These are phyloP conservation scores for Cyclopterus lumpus DNA, from an alignment of 2,797 vertebrate species.

Conservation along the genomic window DNA sequence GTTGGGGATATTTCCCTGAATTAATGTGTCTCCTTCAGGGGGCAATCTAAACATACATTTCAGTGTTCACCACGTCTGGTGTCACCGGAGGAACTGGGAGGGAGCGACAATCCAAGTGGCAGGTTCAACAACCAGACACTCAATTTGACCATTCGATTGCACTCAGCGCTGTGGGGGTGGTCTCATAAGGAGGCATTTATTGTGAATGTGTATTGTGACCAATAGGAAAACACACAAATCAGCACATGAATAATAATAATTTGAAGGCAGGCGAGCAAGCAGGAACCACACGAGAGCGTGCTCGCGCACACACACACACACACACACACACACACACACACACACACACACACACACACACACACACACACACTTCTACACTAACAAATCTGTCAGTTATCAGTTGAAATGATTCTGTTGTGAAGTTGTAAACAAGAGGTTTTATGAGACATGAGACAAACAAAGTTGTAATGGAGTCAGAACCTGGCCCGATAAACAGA, in stretches of 20 bases:
- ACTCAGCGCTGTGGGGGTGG: slow-evolving; percentile 52
- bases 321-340: slow-evolving; percentile 37
- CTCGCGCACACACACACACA: slow-evolving; percentile 37
- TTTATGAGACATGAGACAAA: slow-evolving; percentile 27
- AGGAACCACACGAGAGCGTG: not conserved
- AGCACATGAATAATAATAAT: slow-evolving; percentile 31
- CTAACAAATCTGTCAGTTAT: slow-evolving; percentile 36
- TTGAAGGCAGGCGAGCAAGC: slow-evolving; percentile 14
- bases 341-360: slow-evolving; percentile 29
- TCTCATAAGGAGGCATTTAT: slow-evolving; percentile 61
- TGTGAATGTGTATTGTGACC: slow-evolving; percentile 46
- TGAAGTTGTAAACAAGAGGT: slow-evolving; percentile 16
- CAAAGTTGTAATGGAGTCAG: not conserved
- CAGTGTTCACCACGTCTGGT: slow-evolving; percentile 29
- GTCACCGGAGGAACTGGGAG: slow-evolving; percentile 38
- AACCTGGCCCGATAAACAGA: not conserved
- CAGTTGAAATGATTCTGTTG: slow-evolving; percentile 26
- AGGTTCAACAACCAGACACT: slow-evolving; percentile 71
- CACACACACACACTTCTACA: slow-evolving; percentile 14
- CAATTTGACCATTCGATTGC: slow-evolving; percentile 61
- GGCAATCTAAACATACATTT: slow-evolving; percentile 73
- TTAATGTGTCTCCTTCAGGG: slow-evolving; percentile 74
- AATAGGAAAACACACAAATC: slow-evolving; percentile 36
- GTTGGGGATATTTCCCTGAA: slow-evolving; percentile 78
- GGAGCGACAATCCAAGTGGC: slow-evolving; percentile 44